Base-by-base conservation (phyloP, 2,888 invertebrate species). In the Hartigia nigra region DNA sequence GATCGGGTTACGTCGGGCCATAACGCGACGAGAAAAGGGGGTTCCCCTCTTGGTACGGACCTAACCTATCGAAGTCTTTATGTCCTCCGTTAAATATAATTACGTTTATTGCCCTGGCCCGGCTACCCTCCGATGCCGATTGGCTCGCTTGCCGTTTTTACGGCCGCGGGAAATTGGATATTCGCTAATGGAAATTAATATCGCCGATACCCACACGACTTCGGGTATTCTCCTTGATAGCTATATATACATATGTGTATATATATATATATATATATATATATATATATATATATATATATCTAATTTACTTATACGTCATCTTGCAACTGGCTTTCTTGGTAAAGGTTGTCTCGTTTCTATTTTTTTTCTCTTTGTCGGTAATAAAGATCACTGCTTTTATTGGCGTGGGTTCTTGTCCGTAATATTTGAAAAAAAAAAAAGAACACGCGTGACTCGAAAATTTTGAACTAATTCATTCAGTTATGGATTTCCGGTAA, bases 71-170 rank as follows among this genome's bases (percentile, higher is more conserved):
- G 81, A 83, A 81, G 82, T 81, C 84, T 87, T 87, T 86, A 87
- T 84, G 84, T 85, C 82, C 82, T 74, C 86, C 81, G 89, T 89
- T 88, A 87, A 89, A 88, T 86, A 88, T 88, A 89, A 89, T 89
- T 88, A 88, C 87, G 86, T 86, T 89, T 86, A 88, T 87, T 83
- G 84, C 82, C 82, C 80, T 78, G 77, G 82, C 81, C 83, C 79
- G 82, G 82, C 76, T 78, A 70, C 70, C 74, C 34, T 74, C 74
- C 80, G 79, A 79, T 80, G 79, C 74, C 77, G 80, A 79, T 81
- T 77, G 77, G 79, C 77, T 77, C 77, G 78, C 39, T 76, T 70
- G 77, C 79, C 82, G 80, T 82, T 86, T 86, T 88, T 84, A 84
- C 81, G 84, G 77, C 83, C 81, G 76, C 80, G 81, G 85, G 86